These are phyloP conservation scores for Anastrepha obliqua DNA, from an alignment of 1,140 invertebrate genomes.

Conservation along the genomic window DNA sequence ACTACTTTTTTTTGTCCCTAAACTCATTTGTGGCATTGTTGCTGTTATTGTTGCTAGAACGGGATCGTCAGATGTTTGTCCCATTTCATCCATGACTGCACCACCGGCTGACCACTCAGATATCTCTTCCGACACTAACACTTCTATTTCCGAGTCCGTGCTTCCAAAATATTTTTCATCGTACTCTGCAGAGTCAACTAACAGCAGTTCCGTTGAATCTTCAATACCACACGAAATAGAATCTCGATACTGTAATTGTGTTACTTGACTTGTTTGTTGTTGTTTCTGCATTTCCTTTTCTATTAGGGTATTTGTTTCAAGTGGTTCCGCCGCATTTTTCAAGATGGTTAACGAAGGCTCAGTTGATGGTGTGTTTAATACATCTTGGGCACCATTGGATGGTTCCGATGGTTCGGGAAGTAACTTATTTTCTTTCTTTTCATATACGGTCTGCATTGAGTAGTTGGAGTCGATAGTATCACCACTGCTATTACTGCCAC, in stretches of 20 bases:
- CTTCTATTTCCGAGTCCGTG: constrained; percentile 58
- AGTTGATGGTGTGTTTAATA: not conserved
- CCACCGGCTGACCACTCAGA: constrained; percentile 56
- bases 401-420: not conserved
- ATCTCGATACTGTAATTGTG: not conserved
- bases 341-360: not conserved
- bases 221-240: constrained; percentile 47
- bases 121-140: constrained; percentile 57
- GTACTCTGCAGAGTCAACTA: constrained; percentile 39
- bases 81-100: constrained; percentile 29
- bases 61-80: not conserved
- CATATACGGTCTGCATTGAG: constrained; percentile 25
- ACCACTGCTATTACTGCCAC: not conserved
- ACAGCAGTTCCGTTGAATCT: constrained; percentile 56
- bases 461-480: constrained; percentile 39
- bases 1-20: not conserved
- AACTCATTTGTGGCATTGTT: not conserved
- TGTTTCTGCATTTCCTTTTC: not conserved
- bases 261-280: no score
- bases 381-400: constrained; percentile 19
- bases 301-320: not conserved
- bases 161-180: constrained; percentile 42
- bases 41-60: not conserved
- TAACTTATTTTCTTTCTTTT: constrained; percentile 14
- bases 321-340: not conserved